Conservation (phyloP, 2,888 invertebrate genomes). For the Helleia helle region DNA sequence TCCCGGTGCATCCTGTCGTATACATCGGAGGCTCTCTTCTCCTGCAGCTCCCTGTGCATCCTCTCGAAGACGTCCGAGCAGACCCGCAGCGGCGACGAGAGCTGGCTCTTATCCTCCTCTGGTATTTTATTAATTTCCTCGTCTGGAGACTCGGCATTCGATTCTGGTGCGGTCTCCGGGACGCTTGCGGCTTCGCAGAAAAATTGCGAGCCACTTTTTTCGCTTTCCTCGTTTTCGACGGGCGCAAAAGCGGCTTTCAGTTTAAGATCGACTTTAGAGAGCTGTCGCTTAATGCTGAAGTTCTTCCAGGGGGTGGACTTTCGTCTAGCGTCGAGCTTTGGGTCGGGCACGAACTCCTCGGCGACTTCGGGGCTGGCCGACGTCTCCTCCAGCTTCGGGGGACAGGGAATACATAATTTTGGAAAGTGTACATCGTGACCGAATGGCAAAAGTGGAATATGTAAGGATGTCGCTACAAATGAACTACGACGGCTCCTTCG, state of each 20-base stretch:
- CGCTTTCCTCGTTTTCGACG: slow-evolving; percentile 47
- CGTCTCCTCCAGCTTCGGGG: slow-evolving; percentile 52
- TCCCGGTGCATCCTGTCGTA: slow-evolving; percentile 59
- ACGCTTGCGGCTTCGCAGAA: slow-evolving; percentile 44
- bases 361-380: slow-evolving; percentile 32
- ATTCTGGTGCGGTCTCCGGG: slow-evolving; percentile 33
- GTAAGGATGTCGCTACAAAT: not conserved
- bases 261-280: slow-evolving; percentile 85
- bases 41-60: slow-evolving; percentile 55
- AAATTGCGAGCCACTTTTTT: slow-evolving; percentile 50
- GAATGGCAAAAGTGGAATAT: not conserved
- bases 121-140: slow-evolving; percentile 23
- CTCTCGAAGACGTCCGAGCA: slow-evolving; percentile 55
- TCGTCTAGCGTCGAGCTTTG: slow-evolving; percentile 66
- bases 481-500: slow-evolving; percentile 13
- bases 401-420: slow-evolving; percentile 47
- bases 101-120: slow-evolving; percentile 28
- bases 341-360: slow-evolving; percentile 32
- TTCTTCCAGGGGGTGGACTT: slow-evolving; percentile 84
- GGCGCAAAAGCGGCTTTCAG: slow-evolving; percentile 77
- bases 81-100: slow-evolving; percentile 45
- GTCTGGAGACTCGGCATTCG: slow-evolving; percentile 29
- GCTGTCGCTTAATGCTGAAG: slow-evolving; percentile 86
- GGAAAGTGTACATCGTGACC: slow-evolving; percentile 33
- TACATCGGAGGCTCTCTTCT: slow-evolving; percentile 41